phyloP scores from a whole-genome alignment of 2,888 invertebrate genomes.

The Schizaphis graminum region DNA sequence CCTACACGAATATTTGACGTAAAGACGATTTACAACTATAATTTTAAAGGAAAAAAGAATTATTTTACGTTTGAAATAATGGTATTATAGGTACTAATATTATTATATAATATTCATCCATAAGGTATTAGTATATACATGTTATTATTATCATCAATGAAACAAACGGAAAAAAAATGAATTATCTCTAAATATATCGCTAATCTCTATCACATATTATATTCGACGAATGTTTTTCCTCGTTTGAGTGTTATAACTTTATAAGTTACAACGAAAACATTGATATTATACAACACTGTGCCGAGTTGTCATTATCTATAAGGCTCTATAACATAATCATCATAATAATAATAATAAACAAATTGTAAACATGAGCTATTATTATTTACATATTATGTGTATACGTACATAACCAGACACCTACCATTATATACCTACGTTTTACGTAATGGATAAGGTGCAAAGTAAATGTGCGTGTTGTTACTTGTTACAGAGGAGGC shows the following conservation, averaged over 20 bases:
- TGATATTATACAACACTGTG: background rate
- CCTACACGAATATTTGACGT: background rate
- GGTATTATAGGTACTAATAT: background rate
- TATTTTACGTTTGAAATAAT: background rate
- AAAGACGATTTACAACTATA: background rate
- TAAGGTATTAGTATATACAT: background rate
- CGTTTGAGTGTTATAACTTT: conserved; percentile 18
- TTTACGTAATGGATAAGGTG: background rate
- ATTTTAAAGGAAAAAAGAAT: background rate
- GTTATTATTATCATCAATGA: background rate
- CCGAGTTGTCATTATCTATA: conserved; percentile 15
- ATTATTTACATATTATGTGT: background rate
- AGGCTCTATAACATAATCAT: background rate
- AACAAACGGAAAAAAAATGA: background rate
- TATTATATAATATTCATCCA: background rate
- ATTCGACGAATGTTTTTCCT: conserved; percentile 28
- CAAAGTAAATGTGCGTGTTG: background rate
- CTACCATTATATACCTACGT: background rate
- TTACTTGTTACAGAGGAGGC: background rate
- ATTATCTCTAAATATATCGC: background rate
- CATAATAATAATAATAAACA: conserved; percentile 1
- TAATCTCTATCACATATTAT: conserved; percentile 11
- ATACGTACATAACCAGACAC: background rate
- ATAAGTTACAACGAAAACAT: background rate
- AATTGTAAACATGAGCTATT: conserved; percentile 5